Evolutionary conservation across 2,888 invertebrate genomes (phyloP).

Genomic region (Standfussiana lucernea): DNA sequence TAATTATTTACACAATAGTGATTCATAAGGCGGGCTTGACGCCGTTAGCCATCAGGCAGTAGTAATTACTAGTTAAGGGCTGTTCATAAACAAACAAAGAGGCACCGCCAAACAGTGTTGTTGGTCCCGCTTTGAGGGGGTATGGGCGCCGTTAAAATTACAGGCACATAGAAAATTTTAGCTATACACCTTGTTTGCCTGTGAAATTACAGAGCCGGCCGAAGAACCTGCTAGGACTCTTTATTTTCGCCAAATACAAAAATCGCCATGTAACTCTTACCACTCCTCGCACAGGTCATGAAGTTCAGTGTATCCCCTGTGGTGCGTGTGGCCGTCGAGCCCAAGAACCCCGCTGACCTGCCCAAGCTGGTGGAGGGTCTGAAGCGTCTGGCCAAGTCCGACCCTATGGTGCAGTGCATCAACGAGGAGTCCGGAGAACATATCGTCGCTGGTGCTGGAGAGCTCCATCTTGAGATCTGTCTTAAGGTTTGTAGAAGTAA

Average conservation of each 20-base stretch:
- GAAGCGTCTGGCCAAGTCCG: slow-evolving; percentile 99
- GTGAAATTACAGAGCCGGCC: not conserved
- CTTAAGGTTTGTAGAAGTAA: slow-evolving; percentile 92
- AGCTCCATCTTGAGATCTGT: slow-evolving; percentile 99
- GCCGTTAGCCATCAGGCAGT: not conserved
- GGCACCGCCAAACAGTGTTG: not conserved
- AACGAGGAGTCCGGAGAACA: slow-evolving; percentile 99
- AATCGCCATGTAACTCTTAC: not conserved
- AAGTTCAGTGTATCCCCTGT: slow-evolving; percentile 99
- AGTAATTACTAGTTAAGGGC: not conserved
- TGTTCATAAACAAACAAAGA: not conserved
- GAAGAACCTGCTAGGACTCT: not conserved
- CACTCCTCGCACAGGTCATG: slow-evolving; percentile 93
- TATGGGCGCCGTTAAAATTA: not conserved
- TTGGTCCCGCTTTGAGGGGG: not conserved
- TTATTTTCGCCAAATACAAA: not conserved
- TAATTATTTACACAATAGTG: not conserved
- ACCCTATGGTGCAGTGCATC: slow-evolving; percentile 99
- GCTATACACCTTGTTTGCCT: not conserved
- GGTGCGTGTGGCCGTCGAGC: slow-evolving; percentile 99
- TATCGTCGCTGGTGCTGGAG: slow-evolving; percentile 99
- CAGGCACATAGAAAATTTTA: not conserved
- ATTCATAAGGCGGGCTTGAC: not conserved
- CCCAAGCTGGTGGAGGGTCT: slow-evolving; percentile 99
- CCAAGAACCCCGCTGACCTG: slow-evolving; percentile 99